Evolutionary conservation across 1,140 invertebrate genomes (phyloP), one percentile per base, ranked within the genome.

Genomic region (Lycorma delicatula): DNA sequence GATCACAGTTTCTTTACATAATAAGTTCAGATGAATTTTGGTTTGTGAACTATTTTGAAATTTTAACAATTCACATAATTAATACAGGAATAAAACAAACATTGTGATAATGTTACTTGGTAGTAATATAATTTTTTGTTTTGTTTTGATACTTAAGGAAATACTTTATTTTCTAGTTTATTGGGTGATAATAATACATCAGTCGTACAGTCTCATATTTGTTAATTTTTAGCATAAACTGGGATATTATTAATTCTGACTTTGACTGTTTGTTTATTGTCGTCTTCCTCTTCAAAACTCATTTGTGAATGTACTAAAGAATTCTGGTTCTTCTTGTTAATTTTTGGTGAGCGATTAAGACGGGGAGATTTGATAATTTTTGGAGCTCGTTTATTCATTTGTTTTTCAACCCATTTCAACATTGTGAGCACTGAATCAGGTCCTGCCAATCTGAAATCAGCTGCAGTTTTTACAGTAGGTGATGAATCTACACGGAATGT

Each of bases 401-500:
- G 86, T 51, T 89, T 76, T 66, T 91, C 88, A 1, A 93, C 85
- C 89, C 90, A 93, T 66, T 88, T 90, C 4, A 94, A 73, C 83
- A 93, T 85, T 0, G 88, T 89, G 6, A 93, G 77, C 0, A 93
- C 90, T 0, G 89, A 89, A 71, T 93, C 90, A 6, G 89, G 89
- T 23, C 86, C 89, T 0, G 90, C 88, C 27, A 93, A 74, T 61
- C 90, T 83, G 53, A 87, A 79, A 67, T 92, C 89, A 0, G 90
- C 91, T 1, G 86, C 86, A 1, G 91, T 92, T 62, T 86, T 85
- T 9, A 87, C 87, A 63, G 90, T 91, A 58, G 85, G 80, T 1
- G 89, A 91, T 0, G 86, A 86, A 3, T 88, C 86, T 1, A 94
- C 87, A 23, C 90, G 81, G 78, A 93, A 93, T 4, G 90, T 93